phyloP scores from a whole-genome alignment of 2,797 vertebrate genomes.

The Heteromormyrus szaboi region DNA sequence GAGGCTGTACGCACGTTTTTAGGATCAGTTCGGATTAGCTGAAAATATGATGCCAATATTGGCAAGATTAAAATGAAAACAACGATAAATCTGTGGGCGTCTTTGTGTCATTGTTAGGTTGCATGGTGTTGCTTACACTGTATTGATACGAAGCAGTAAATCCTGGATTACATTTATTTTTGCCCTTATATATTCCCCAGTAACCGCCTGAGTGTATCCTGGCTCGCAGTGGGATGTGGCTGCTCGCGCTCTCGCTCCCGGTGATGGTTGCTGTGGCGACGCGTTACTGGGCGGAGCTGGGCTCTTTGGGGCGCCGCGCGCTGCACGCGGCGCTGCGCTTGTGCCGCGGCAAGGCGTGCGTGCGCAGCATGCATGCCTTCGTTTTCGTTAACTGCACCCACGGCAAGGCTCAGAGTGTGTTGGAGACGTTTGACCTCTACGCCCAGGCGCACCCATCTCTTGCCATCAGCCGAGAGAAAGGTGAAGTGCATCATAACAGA shows the following conservation, averaged over 20 bases:
- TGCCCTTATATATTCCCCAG: background rate
- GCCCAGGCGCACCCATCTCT: conserved; percentile 34
- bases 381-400: conserved; percentile 61
- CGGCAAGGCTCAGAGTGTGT: conserved; percentile 54
- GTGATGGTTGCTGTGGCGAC: conserved; percentile 31
- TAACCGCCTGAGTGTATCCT: background rate
- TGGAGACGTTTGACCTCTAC: conserved; percentile 56
- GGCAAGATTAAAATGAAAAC: background rate
- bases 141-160: background rate
- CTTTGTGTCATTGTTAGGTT: background rate
- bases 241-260: conserved; percentile 29
- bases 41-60: background rate
- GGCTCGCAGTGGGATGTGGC: conserved; percentile 40
- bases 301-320: conserved; percentile 31
- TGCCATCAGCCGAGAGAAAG: conserved; percentile 44
- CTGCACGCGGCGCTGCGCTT: conserved; percentile 24
- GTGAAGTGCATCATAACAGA: conserved; percentile 32
- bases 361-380: conserved; percentile 47
- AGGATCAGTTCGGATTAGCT: background rate
- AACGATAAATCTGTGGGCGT: background rate
- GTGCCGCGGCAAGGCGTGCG: conserved; percentile 33
- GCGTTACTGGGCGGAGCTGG: conserved; percentile 17
- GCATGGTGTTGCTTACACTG: background rate
- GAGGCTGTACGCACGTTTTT: background rate
- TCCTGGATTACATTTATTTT: background rate